These are phyloP conservation scores for Gastrophryne carolinensis DNA, from an alignment of 2,797 vertebrate genomes.

Conservation along the genomic window DNA sequence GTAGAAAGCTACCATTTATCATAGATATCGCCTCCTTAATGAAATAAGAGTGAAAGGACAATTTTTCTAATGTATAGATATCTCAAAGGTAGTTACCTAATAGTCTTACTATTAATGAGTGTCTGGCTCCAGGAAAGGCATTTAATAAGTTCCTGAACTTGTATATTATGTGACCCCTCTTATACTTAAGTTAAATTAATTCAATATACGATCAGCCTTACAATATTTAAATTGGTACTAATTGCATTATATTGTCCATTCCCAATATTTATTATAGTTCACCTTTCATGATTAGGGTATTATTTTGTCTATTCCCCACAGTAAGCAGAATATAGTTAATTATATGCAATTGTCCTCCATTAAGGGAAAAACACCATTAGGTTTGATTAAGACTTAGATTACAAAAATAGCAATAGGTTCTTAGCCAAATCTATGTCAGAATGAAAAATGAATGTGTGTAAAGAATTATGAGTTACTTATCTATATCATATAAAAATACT, in stretches of 20 bases:
- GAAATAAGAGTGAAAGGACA: too few species aligned
- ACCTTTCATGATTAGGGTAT: conserved; percentile 13
- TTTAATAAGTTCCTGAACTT: too few species aligned
- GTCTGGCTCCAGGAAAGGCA: too few species aligned
- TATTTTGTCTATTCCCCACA: conserved; percentile 11
- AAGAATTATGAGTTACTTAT: conserved; percentile 47
- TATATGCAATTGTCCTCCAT: conserved; percentile 21
- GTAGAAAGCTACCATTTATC: too few species aligned
- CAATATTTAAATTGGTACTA: not conserved
- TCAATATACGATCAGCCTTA: too few species aligned
- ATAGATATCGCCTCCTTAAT: too few species aligned
- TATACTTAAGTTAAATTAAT: too few species aligned
- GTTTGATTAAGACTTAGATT: conserved; percentile 44
- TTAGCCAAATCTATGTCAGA: conserved; percentile 34
- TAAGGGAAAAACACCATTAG: conserved; percentile 19
- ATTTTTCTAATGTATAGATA: too few species aligned
- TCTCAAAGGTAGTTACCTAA: too few species aligned
- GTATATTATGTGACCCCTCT: too few species aligned
- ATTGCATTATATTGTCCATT: not conserved
- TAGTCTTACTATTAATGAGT: too few species aligned
- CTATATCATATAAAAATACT: conserved; percentile 44
- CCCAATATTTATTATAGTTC: not conserved
- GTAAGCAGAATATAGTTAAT: conserved; percentile 30
- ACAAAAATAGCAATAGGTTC: conserved; percentile 41
- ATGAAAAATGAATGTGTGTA: conserved; percentile 42